Base-by-base conservation (phyloP, 1,140 invertebrate genomes). In the Drosophila kanapiae region DNA sequence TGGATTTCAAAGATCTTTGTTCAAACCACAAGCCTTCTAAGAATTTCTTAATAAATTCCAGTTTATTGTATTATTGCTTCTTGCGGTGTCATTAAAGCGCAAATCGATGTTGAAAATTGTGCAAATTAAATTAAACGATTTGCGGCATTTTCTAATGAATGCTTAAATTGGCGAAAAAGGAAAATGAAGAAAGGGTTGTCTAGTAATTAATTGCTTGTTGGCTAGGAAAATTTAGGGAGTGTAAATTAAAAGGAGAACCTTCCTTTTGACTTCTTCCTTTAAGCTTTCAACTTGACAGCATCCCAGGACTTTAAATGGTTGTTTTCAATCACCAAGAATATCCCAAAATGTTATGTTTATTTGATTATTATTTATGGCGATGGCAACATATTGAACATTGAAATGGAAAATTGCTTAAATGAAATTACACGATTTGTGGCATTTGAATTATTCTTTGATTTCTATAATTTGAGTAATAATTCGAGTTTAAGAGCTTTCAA, bases 381-480 rank as follows among this genome's bases (percentile, higher is more conserved):
- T 60, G 10, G 14, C 37, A 35, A 29, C 49, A 69, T 1, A 33
- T n/a, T 4, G 45, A 6, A 42, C 9, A 38, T 35, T 18, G 13
- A 29, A 53, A 31, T 10, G 6, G 8, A 38, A 33, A 70, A 23
- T 68, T 54, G 13, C 6, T 7, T 14, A 33, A 47, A 68, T 47
- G 13, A 56, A 68, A 68, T 48, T 57, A 35, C 18, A 38, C 33
- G 35, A 40, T 57, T 70, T 58, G 51, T 47, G 65, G 69, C 51
- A 71, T 48, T 70, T 48, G 37, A 71, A 40, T 48, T 31, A 75
- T 43, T 43, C 29, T 35, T 38, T 51, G 31, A 37, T 45, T 43
- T 51, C 16, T 6, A 37, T 37, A 38, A 72, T 38, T 48, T 61
- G 11, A 23, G 27, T 47, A 13, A 27, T 38, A 64, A 62, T 35